Evolutionary conservation across 1,140 invertebrate species (phyloP).

Genomic region (Drosophila sturtevanti): DNA sequence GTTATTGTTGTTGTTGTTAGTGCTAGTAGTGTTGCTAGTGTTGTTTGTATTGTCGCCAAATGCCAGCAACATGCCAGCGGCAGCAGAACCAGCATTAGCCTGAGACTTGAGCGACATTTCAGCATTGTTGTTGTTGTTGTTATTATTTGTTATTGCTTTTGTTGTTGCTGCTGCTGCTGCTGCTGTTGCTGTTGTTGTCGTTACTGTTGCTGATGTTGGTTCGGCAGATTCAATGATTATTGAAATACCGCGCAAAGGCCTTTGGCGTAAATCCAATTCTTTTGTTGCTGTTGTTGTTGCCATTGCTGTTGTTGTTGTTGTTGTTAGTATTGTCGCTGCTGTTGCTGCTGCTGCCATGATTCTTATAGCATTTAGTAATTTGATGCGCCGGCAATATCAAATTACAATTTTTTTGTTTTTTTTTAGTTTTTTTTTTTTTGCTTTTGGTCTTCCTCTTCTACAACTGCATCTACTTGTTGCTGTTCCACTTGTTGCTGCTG

Average conservation of each 20-base stretch:
- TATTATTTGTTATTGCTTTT: slow-evolving; percentile 12
- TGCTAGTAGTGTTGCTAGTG: slow-evolving; percentile 28
- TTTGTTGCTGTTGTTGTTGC: slow-evolving; percentile 35
- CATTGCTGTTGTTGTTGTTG: slow-evolving; percentile 32
- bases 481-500: slow-evolving; percentile 35
- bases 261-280: slow-evolving; percentile 43
- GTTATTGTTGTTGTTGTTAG: slow-evolving; percentile 23
- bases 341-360: slow-evolving; percentile 57
- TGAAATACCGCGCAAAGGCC: slow-evolving; percentile 71
- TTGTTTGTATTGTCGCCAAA: slow-evolving; percentile 54
- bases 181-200: slow-evolving; percentile 28
- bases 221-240: slow-evolving; percentile 68
- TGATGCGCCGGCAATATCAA: slow-evolving; percentile 43
- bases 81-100: slow-evolving; percentile 22
- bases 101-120: slow-evolving; percentile 76
- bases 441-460: too few species aligned
- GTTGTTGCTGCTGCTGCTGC: slow-evolving; percentile 30
- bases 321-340: slow-evolving; percentile 34
- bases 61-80: slow-evolving; percentile 63
- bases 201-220: slow-evolving; percentile 31
- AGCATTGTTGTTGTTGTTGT: slow-evolving; percentile 25
- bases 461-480: slow-evolving; percentile 55
- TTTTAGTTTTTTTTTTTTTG: not conserved
- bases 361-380: slow-evolving; percentile 68
- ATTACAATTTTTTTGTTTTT: slow-evolving; percentile 34